Evolutionary conservation across 1,140 invertebrate genomes (phyloP).

Genomic region (Euschistus heros): DNA sequence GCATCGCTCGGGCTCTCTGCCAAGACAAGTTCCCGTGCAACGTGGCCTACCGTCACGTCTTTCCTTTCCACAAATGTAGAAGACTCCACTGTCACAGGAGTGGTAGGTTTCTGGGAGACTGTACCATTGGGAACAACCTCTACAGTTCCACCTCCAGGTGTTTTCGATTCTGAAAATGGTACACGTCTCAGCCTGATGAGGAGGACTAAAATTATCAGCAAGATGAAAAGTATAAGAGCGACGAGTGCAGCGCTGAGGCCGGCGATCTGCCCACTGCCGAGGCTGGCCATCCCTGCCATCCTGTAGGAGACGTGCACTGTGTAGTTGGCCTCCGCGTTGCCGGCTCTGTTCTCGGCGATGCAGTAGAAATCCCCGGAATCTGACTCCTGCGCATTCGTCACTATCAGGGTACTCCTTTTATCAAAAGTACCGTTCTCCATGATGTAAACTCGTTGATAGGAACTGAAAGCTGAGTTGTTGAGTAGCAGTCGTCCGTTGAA

Average conservation of each 20-base stretch:
- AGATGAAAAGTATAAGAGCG: slow-evolving; percentile 62
- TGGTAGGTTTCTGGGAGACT: slow-evolving; percentile 19
- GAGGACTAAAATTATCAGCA: slow-evolving; percentile 60
- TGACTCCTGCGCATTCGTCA: slow-evolving; percentile 76
- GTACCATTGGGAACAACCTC: slow-evolving; percentile 37
- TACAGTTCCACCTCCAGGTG: slow-evolving; percentile 52
- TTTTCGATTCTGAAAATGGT: slow-evolving; percentile 61
- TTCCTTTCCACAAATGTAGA: slow-evolving; percentile 27
- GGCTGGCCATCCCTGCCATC: slow-evolving; percentile 61
- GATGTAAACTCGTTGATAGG: slow-evolving; percentile 69
- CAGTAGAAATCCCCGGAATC: slow-evolving; percentile 86
- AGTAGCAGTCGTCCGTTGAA: slow-evolving; percentile 69
- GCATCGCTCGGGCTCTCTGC: slow-evolving; percentile 35
- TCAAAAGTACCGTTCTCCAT: slow-evolving; percentile 58
- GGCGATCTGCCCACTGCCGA: slow-evolving; percentile 74
- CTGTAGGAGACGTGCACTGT: slow-evolving; percentile 69
- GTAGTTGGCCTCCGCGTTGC: slow-evolving; percentile 83
- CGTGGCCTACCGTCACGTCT: slow-evolving; percentile 10
- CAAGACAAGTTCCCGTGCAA: slow-evolving; percentile 1
- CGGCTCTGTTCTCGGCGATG: slow-evolving; percentile 81
- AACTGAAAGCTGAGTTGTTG: slow-evolving; percentile 68
- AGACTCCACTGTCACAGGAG: slow-evolving; percentile 25
- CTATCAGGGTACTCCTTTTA: slow-evolving; percentile 65
- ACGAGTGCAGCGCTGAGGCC: slow-evolving; percentile 72
- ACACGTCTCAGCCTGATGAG: slow-evolving; percentile 56